Conservation (phyloP, 1,140 invertebrate genomes). For the Nomia melanderi region DNA sequence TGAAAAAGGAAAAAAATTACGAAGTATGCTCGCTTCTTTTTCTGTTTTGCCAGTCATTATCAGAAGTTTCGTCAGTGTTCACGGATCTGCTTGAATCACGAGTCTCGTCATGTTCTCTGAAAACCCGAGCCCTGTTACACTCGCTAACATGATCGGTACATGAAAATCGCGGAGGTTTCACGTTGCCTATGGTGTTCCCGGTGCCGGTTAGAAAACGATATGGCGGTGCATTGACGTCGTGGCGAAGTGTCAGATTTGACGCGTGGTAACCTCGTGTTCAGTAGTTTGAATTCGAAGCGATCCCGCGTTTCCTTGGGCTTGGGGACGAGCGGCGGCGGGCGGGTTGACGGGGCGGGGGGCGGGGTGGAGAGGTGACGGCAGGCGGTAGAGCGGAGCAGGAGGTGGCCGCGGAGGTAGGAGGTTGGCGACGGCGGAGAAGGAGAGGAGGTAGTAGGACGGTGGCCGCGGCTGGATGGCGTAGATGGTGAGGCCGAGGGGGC, state of each 20-base stretch:
- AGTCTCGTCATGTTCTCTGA: neutral
- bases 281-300: conserved; percentile 81
- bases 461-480: conserved; percentile 22
- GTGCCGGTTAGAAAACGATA: neutral
- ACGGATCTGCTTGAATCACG: too few species aligned
- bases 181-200: neutral
- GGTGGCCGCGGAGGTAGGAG: conserved; percentile 37
- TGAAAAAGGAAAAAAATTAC: neutral
- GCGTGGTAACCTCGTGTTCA: conserved; percentile 82
- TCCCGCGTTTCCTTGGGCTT: conserved; percentile 81
- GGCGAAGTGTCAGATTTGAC: conserved; percentile 80
- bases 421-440: conserved; percentile 39
- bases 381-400: neutral
- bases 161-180: neutral
- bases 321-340: conserved; percentile 49
- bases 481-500: conserved; percentile 27
- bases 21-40: too few species aligned
- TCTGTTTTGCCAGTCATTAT: too few species aligned
- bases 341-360: conserved; percentile 46
- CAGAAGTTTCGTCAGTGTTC: too few species aligned
- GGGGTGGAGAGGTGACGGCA: conserved; percentile 39
- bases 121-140: neutral
- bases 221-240: conserved; percentile 43
- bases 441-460: conserved; percentile 44
- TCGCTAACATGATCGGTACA: neutral